phyloP scores from a whole-genome alignment of 1,140 invertebrate species.

The Tetragnatha versicolor region DNA sequence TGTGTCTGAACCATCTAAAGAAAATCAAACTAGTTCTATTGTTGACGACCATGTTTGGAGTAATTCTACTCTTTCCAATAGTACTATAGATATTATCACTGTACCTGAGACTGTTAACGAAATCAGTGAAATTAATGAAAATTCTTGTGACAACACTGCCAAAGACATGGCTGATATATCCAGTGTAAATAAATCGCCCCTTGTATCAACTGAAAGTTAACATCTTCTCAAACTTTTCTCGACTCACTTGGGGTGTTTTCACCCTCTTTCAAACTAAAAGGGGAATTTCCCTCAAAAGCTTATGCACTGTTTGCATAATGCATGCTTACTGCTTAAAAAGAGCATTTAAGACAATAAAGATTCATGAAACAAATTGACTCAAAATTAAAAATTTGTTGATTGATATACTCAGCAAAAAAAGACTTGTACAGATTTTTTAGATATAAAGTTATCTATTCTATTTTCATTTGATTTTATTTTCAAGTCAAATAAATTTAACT shows the following conservation, averaged over 20 bases:
- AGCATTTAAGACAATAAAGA: not conserved
- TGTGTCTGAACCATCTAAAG: not conserved
- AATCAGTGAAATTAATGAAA: not conserved
- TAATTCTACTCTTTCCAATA: not conserved
- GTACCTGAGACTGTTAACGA: not conserved
- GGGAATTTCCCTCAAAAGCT: not conserved
- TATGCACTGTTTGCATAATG: not conserved
- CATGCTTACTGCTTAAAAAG: not conserved
- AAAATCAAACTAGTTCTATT: not conserved
- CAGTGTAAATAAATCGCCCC: constrained; percentile 5
- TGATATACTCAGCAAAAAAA: not conserved
- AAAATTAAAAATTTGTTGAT: constrained; percentile 1
- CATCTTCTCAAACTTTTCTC: not conserved
- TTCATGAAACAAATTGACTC: not conserved
- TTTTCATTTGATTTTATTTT: constrained; percentile 31
- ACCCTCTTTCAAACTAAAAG: not conserved
- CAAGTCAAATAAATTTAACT: constrained; percentile 29
- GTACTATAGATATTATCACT: not conserved
- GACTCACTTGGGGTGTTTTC: not conserved
- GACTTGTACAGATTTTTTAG: constrained; percentile 32
- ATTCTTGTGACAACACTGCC: not conserved
- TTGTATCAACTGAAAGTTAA: constrained; percentile 3
- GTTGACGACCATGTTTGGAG: not conserved
- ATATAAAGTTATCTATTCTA: constrained; percentile 40
- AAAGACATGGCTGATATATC: not conserved